A percentile compares a stretch with the other conserved stretches of the same genome.
Evolutionary conservation across 2,113 vertebrate species (phyloP).

Genomic region (Apaloderma vittatum): DNA sequence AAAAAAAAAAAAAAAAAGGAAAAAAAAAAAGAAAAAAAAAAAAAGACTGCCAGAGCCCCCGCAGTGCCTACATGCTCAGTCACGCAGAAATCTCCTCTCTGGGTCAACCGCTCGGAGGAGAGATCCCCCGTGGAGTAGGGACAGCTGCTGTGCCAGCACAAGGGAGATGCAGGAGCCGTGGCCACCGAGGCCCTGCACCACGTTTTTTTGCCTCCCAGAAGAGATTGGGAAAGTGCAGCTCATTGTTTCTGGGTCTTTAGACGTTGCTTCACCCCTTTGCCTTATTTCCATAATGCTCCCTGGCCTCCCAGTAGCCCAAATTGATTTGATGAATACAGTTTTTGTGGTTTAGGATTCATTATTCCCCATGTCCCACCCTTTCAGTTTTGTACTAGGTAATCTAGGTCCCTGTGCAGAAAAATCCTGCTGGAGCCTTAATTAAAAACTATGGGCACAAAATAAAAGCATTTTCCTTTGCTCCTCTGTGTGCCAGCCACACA

Average conservation of each 20-base stretch:
- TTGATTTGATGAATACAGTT: slow-evolving; percentile 33
- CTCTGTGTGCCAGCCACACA: not conserved
- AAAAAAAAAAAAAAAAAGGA: not conserved
- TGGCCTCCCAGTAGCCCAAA: slow-evolving; percentile 7
- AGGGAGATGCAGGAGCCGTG: not conserved
- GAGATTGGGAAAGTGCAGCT: not conserved
- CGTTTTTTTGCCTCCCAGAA: not conserved
- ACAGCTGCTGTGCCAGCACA: not conserved
- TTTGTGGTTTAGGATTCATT: not conserved
- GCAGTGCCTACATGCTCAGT: not conserved
- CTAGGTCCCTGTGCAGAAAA: not conserved
- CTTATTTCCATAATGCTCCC: slow-evolving; percentile 50
- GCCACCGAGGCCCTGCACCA: fast-evolving
- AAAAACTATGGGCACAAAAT: slow-evolving; percentile 8
- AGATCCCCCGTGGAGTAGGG: not conserved
- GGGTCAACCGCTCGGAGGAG: not conserved
- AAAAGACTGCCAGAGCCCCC: not conserved
- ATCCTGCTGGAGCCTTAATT: slow-evolving; percentile 23
- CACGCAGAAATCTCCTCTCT: not conserved
- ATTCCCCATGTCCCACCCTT: not conserved
- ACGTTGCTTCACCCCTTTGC: fast-evolving
- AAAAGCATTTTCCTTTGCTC: slow-evolving; percentile 6
- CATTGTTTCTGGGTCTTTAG: slow-evolving; percentile 2
- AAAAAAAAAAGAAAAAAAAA: not conserved
- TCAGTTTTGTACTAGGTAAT: not conserved